A percentile compares a stretch with the other conserved stretches of the same genome.
These are phyloP conservation scores for Choristoneura fumiferana DNA, from an alignment of 1,140 invertebrate species.

Conservation along the genomic window DNA sequence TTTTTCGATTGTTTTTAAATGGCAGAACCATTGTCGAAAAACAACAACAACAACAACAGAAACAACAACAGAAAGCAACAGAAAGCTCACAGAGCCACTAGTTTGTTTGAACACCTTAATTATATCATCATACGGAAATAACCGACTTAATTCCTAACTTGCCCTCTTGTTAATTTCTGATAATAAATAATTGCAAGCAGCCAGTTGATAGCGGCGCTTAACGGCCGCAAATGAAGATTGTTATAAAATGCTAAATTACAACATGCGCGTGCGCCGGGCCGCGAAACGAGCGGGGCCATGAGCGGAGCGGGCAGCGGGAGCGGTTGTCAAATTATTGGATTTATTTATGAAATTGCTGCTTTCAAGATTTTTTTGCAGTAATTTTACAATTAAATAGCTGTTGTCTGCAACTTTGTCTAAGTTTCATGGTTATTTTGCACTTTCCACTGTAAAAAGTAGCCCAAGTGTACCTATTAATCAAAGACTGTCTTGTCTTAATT, in stretches of 20 bases:
- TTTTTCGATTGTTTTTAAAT: too few species aligned
- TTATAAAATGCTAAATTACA: conserved; percentile 14
- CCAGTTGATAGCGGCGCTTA: conserved; percentile 7
- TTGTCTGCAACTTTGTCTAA: too few species aligned
- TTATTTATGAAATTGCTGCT: not conserved
- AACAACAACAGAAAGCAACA: too few species aligned
- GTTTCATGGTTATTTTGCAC: too few species aligned
- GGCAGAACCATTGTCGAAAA: too few species aligned
- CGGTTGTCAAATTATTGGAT: not conserved
- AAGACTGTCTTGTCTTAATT: too few species aligned
- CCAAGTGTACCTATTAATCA: too few species aligned
- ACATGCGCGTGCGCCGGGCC: conserved; percentile 2
- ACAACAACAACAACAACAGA: too few species aligned
- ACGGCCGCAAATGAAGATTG: conserved; percentile 16
- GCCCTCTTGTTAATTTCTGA: not conserved
- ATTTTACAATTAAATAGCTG: not conserved
- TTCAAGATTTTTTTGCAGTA: not conserved
- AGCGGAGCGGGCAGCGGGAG: conserved; percentile 1
- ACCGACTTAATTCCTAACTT: not conserved
- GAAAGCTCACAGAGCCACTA: too few species aligned
- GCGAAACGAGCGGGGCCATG: not conserved
- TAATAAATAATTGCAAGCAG: conserved; percentile 12
- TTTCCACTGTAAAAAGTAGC: too few species aligned
- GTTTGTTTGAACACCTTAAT: too few species aligned
- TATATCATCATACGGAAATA: too few species aligned